Conservation (phyloP, 2,113 vertebrate species). For the Crotalus helleri region DNA sequence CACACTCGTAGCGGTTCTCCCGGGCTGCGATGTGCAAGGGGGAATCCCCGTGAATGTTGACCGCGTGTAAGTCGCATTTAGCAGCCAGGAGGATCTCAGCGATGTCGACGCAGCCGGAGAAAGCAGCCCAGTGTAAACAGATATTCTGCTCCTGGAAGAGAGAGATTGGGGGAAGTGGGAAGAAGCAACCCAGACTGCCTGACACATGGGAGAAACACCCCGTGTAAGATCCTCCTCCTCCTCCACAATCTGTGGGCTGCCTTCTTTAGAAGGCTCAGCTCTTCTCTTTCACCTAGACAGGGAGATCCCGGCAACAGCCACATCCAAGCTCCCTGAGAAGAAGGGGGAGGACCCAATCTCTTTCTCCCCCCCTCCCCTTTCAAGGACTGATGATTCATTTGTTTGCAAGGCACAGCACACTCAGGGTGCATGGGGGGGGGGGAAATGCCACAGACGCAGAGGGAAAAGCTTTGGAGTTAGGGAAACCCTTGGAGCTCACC, state of each 20-base stretch:
- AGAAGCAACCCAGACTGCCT: neutral
- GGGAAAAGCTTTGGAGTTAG: constrained; percentile 20
- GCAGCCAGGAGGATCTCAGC: constrained; percentile 88
- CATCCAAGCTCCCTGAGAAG: accelerated
- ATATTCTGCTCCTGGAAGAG: constrained; percentile 89
- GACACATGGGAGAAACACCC: neutral
- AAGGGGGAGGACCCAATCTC: constrained; percentile 7
- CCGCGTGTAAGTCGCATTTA: constrained; percentile 81
- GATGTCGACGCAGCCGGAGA: constrained; percentile 88
- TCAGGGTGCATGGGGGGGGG: constrained; percentile 12
- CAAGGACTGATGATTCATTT: constrained; percentile 21
- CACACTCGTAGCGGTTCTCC: constrained; percentile 91
- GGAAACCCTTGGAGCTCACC: neutral
- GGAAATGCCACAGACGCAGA: constrained; percentile 44
- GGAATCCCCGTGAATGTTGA: constrained; percentile 90
- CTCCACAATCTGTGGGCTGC: neutral
- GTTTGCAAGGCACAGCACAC: constrained; percentile 36
- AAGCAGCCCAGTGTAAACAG: constrained; percentile 95
- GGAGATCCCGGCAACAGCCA: constrained; percentile 14
- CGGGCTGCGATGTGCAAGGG: constrained; percentile 89
- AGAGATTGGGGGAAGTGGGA: constrained; percentile 5
- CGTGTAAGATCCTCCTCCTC: neutral
- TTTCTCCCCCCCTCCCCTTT: neutral
- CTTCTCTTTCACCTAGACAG: neutral
- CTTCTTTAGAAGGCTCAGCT: neutral